Evolutionary conservation across 2,888 invertebrate genomes (phyloP).

Genomic region (Oligia fasciuncula): DNA sequence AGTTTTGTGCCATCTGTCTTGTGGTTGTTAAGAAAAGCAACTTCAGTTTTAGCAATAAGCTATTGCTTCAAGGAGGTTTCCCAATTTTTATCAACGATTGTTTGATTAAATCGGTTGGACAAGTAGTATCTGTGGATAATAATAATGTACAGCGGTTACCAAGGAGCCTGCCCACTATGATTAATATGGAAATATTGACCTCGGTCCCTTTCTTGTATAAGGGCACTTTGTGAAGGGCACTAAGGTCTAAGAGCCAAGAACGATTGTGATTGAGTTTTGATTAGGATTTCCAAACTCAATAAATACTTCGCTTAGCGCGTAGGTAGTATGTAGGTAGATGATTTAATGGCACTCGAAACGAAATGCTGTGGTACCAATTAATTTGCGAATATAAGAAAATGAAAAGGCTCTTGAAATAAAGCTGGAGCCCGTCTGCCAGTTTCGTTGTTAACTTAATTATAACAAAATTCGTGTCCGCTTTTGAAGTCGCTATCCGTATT

Average conservation of each 20-base stretch:
- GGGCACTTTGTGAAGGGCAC: conserved; percentile 17
- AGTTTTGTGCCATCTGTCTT: neutral
- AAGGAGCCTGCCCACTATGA: conserved; percentile 16
- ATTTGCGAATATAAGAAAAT: conserved; percentile 38
- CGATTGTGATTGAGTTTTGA: conserved; percentile 28
- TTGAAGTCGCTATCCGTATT: conserved; percentile 73
- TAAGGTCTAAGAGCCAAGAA: conserved; percentile 23
- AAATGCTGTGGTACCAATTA: conserved; percentile 34
- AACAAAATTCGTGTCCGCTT: conserved; percentile 51
- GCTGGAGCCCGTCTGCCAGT: conserved; percentile 17
- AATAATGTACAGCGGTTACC: conserved; percentile 10
- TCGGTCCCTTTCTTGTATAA: conserved; percentile 42
- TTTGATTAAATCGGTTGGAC: conserved; percentile 10
- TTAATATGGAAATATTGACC: conserved; percentile 51
- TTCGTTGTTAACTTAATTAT: conserved; percentile 50
- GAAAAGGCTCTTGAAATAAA: conserved; percentile 37
- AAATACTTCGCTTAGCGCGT: neutral
- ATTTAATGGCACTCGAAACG: conserved; percentile 22
- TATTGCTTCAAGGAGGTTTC: neutral
- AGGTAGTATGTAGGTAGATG: conserved; percentile 10
- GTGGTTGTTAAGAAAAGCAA: neutral
- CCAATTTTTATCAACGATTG: neutral
- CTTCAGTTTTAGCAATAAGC: neutral
- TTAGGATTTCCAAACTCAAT: conserved; percentile 20
- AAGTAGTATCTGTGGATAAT: conserved; percentile 1